These are phyloP conservation scores for Furnarius figulus DNA, from an alignment of 2,113 vertebrate species.

Conservation along the genomic window DNA sequence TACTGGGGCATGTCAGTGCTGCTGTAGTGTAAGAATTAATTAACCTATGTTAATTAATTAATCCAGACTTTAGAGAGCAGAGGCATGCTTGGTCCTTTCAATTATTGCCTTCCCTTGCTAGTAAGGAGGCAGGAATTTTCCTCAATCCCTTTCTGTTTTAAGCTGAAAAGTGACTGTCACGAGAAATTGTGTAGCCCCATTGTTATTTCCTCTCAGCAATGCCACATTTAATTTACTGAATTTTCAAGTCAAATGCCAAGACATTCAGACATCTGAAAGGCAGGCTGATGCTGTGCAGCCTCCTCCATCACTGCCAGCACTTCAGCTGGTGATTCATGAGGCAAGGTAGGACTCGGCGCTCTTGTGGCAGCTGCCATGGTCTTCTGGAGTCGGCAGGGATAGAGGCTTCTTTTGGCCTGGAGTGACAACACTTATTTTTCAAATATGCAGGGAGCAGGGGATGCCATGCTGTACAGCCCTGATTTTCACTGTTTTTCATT, in stretches of 20 bases:
- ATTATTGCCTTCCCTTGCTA: neutral
- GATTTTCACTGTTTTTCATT: neutral
- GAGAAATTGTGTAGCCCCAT: neutral
- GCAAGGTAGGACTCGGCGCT: neutral
- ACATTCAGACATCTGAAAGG: neutral
- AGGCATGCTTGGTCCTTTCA: neutral
- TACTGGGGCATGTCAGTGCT: neutral
- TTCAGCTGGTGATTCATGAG: neutral
- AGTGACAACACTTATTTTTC: neutral
- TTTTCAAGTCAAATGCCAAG: constrained; percentile 60
- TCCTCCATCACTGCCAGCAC: neutral
- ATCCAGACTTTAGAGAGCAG: constrained; percentile 1
- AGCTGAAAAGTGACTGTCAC: constrained; percentile 34
- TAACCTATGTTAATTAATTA: constrained; percentile 43
- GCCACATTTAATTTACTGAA: constrained; percentile 55
- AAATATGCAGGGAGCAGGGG: neutral
- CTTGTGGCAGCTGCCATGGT: neutral
- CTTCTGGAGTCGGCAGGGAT: neutral
- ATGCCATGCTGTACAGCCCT: neutral
- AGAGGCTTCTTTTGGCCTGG: neutral
- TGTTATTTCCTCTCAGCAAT: constrained; percentile 51
- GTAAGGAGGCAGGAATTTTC: neutral
- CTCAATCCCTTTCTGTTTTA: neutral
- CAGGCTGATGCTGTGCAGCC: constrained; percentile 3
- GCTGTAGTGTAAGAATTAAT: constrained; percentile 30